Base-by-base conservation (phyloP, 2,113 vertebrate species). In the Phyllostomus discolor region DNA sequence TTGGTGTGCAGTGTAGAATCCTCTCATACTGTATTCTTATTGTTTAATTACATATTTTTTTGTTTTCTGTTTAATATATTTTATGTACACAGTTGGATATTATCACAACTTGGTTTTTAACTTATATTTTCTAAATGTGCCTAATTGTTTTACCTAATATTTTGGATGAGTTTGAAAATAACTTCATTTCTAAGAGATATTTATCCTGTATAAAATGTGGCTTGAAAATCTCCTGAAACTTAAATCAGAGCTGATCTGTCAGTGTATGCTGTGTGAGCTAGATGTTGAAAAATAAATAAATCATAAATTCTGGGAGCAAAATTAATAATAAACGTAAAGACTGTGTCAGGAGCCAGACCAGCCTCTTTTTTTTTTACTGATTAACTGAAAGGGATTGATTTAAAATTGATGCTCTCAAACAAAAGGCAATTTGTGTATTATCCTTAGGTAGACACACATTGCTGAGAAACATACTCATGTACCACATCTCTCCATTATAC, bases 201-300 rank as follows among this genome's bases (percentile, higher is more conserved):
- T 59, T 91, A 43, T 88, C 2, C 31, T 94, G 3, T 75, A 48
- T 87, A 95, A 70, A 66, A 91, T 76, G 75, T 15, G 38, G 50
- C 57, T 91, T 91, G 59, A 48, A 73, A 84, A 59, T 64, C 22
- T 79, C 22, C 24, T n/a, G 38, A 85, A 86, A 59, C 7, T 43
- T 66, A 89, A 94, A 89, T 83, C 62, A 80, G 20, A 70, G 31
- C 64, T 79, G 48, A 72, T 94, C 20, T 17, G 50, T 78, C 22
- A 75, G 0, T 85, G 2, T 94, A n/a, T 67, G 48, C 38, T 81
- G 4, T 62, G 4, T 84, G 72, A 52, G 57, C 86, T 95, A 41
- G 78, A 87, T 97, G 96, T 96, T 97, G 69, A 96, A 96, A 87
- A 79, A 92, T 93, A 96, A 97, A 97, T 94, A 95, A 96, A 94